Conservation (phyloP, 2,113 vertebrate genomes). For the Pardalotus punctatus region DNA sequence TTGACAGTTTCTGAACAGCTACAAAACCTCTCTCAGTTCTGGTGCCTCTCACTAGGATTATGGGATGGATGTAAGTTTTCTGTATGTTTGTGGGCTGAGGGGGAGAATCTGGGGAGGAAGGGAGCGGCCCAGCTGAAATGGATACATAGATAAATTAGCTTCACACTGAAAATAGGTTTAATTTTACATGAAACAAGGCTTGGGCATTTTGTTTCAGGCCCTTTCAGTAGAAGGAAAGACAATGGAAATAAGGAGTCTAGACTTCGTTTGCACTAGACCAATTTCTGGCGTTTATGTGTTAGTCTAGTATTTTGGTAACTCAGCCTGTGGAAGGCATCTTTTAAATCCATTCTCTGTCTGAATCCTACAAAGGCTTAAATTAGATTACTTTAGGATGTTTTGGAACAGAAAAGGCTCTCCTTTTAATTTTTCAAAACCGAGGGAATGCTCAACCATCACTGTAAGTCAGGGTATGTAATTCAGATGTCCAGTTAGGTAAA, state of each 20-base stretch:
- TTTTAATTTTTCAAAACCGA: background rate
- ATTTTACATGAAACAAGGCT: background rate
- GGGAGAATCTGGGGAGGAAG: background rate
- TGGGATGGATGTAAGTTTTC: background rate
- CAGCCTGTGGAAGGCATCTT: background rate
- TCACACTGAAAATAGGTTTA: background rate
- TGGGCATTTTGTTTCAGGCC: background rate
- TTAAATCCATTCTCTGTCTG: background rate
- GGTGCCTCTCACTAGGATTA: background rate
- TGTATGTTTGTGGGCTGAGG: background rate
- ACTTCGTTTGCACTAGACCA: accelerated
- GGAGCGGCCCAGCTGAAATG: background rate
- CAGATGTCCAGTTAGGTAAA: background rate
- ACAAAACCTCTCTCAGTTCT: background rate
- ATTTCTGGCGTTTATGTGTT: background rate
- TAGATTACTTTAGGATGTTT: background rate
- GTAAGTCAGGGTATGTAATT: background rate
- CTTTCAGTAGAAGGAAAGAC: background rate
- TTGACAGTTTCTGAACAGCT: background rate
- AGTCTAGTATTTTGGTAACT: background rate
- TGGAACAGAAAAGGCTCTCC: background rate
- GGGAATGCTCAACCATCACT: background rate
- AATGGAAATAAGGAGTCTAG: background rate
- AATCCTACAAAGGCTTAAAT: background rate
- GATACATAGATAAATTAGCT: background rate